A percentile compares a stretch with the other conserved stretches of the same genome.
These are phyloP conservation scores for Scytalopus superciliaris DNA, from an alignment of 2,113 vertebrate genomes.

Conservation along the genomic window DNA sequence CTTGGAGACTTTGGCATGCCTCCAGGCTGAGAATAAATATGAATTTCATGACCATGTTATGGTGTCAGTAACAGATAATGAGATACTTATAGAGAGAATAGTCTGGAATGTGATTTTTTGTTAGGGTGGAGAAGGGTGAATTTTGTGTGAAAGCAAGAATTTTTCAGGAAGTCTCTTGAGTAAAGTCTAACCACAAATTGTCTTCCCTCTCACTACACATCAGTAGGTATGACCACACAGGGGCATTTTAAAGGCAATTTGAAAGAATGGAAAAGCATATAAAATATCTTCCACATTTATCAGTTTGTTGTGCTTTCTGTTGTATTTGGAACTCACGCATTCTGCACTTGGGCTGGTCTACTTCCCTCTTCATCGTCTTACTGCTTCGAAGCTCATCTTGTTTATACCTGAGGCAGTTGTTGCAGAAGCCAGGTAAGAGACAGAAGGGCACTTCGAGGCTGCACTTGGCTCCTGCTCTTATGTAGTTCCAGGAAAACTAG, in stretches of 20 bases:
- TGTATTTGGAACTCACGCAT: not conserved
- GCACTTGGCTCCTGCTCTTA: not conserved
- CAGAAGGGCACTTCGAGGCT: not conserved
- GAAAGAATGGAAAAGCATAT: not conserved
- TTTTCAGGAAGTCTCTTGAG: not conserved
- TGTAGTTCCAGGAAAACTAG: not conserved
- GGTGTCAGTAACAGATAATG: not conserved
- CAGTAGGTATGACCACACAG: not conserved
- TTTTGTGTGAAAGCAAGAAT: not conserved
- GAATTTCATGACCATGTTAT: not conserved
- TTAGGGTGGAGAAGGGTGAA: not conserved
- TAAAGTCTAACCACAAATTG: not conserved
- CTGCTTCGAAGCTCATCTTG: not conserved
- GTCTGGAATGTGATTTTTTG: not conserved
- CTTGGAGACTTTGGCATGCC: conserved; percentile 27
- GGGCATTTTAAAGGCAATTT: not conserved
- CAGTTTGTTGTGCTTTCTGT: not conserved
- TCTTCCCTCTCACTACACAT: not conserved
- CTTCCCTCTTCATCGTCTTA: not conserved
- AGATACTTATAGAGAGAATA: not conserved
- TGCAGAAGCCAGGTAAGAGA: not conserved
- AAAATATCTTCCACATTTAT: not conserved
- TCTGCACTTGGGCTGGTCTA: not conserved
- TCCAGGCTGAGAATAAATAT: conserved; percentile 22
- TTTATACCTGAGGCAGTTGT: not conserved